phyloP scores from a whole-genome alignment of 2,888 invertebrate species.

The Ischnus inquisitorius region DNA sequence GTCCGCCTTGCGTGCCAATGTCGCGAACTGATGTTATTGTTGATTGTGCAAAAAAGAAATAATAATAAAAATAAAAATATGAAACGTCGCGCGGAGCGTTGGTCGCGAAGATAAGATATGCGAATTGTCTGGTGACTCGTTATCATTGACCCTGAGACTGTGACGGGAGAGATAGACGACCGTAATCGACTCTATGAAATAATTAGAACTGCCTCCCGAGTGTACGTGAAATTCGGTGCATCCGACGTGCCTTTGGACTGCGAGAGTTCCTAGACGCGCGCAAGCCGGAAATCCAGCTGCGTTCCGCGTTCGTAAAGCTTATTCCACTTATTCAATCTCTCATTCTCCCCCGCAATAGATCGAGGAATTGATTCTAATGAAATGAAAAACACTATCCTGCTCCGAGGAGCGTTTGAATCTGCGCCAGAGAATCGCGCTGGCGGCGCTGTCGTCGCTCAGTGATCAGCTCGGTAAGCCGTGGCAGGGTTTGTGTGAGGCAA shows the following conservation, averaged over 20 bases:
- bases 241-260: too few species aligned
- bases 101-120: background rate
- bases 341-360: conserved; percentile 27
- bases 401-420: conserved; percentile 20
- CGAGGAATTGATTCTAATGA: conserved; percentile 44
- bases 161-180: background rate
- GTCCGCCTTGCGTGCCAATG: background rate
- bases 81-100: background rate
- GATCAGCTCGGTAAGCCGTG: background rate
- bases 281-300: background rate
- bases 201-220: background rate
- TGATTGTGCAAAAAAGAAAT: background rate
- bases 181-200: background rate
- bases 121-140: background rate
- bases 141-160: conserved; percentile 6
- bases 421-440: conserved; percentile 6
- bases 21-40: background rate
- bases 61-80: conserved; percentile 3
- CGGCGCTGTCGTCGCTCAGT: background rate
- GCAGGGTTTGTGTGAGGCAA: too few species aligned
- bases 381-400: conserved; percentile 25
- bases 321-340: conserved; percentile 58
- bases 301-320: background rate
- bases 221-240: too few species aligned
- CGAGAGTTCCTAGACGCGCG: background rate